These are phyloP conservation scores for Pithys albifrons DNA, from an alignment of 2,113 vertebrate genomes.

Conservation along the genomic window DNA sequence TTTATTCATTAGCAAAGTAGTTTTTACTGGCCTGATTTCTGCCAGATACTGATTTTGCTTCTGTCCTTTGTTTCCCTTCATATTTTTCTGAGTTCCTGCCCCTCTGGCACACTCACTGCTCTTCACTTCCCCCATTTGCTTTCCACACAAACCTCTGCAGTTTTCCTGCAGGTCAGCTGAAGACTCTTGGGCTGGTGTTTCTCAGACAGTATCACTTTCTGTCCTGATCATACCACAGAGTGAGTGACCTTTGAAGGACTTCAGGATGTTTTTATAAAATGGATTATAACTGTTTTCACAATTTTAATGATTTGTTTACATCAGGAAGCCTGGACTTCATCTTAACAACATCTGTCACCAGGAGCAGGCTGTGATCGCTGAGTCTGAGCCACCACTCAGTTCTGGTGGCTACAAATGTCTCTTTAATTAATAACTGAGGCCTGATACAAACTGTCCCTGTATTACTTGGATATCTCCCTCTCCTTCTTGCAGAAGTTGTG, in stretches of 20 bases:
- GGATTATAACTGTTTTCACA: not conserved
- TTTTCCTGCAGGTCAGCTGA: not conserved
- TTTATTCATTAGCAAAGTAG: not conserved
- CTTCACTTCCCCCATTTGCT: not conserved
- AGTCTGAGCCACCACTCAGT: not conserved
- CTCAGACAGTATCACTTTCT: not conserved
- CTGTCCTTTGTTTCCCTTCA: not conserved
- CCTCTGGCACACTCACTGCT: not conserved
- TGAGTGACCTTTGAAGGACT: not conserved
- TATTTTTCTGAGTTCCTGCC: not conserved
- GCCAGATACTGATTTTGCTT: not conserved
- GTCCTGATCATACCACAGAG: not conserved
- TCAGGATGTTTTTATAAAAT: not conserved
- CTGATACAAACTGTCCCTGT: not conserved
- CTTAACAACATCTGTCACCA: not conserved
- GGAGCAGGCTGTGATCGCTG: not conserved
- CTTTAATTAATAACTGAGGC: not conserved
- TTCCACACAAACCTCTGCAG: not conserved
- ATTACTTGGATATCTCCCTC: too few species aligned
- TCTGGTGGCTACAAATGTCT: not conserved
- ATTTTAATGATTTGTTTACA: constrained; percentile 42
- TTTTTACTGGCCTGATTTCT: not conserved
- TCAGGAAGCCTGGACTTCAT: not conserved
- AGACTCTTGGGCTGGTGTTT: not conserved
- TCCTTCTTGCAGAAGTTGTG: not conserved